phyloP scores from a whole-genome alignment of 2,888 invertebrate species.

The Heteromurus nitidus region DNA sequence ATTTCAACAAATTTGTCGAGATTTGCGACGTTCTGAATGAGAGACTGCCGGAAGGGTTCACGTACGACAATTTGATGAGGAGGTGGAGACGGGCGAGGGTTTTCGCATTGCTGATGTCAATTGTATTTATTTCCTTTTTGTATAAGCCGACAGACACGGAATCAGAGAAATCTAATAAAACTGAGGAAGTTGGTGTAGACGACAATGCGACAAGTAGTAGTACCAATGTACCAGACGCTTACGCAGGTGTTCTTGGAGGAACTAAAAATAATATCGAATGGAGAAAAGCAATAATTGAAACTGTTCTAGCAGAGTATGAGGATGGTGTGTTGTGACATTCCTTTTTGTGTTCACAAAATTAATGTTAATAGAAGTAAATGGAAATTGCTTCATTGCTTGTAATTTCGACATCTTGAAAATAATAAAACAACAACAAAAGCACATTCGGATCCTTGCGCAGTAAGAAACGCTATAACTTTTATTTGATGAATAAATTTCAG shows the following conservation, averaged over 20 bases:
- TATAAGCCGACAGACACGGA: background rate
- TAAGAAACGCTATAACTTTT: too few relatives aligned
- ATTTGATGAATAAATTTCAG: too few relatives aligned
- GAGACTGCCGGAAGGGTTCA: slow-evolving; percentile 27
- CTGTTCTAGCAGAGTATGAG: slow-evolving; percentile 5
- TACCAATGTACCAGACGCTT: background rate
- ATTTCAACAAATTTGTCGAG: slow-evolving; percentile 45
- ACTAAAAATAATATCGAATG: background rate
- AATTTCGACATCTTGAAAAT: background rate
- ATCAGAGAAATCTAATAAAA: too few relatives aligned
- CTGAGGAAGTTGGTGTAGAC: background rate
- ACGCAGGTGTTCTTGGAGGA: background rate
- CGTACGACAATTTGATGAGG: slow-evolving; percentile 22
- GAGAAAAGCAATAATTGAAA: slow-evolving; percentile 22
- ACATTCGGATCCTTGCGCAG: too few relatives aligned
- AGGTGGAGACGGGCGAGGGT: slow-evolving; percentile 1
- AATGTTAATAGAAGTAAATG: background rate
- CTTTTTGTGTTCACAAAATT: background rate
- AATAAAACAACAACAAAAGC: too few relatives aligned
- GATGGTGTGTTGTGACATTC: slow-evolving; percentile 8
- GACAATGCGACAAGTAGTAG: background rate
- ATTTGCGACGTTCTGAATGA: slow-evolving; percentile 35
- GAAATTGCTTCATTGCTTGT: background rate
- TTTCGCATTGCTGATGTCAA: slow-evolving; percentile 16
- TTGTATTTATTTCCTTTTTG: slow-evolving; percentile 5